Evolutionary conservation across 2,797 vertebrate genomes (phyloP), one percentile per base, ranked within the genome.

Genomic region (Phrynocephalus forsythii): DNA sequence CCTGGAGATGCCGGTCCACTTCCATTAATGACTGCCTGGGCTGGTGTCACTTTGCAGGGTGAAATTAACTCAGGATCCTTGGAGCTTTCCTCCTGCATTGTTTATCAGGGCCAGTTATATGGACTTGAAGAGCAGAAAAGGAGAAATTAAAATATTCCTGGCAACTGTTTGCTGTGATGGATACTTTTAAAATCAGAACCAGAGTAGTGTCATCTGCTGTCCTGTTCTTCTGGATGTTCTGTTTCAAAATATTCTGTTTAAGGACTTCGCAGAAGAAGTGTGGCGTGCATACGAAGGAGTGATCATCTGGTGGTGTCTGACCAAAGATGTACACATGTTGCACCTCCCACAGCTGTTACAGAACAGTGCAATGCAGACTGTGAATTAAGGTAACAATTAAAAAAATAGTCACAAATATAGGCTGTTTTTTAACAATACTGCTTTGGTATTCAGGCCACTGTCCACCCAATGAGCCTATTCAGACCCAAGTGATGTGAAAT

Each of bases 321-420:
- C 88, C 98, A 98, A 92, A 98, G 97, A 91, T 99, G 98, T 97
- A 98, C 98, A 87, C 95, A 96, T 92, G 92, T 96, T 92, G 95
- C 98, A 78, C 94, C 94, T 33, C 97, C 97, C 1, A 91, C 94
- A 66, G 90, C 94, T 88, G 92, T 96, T 60, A 96, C 94, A 16
- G 98, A 99, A 94, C 95, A 96, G 48, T 99, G 99, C 95, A 98
- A 98, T 91, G 93, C 93, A 4, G 97, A 99, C 84, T 99, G 99
- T 96, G 98, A 99, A 95, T 96, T 99, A 95, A 98, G 99, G 99
- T 99, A 96, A 95, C 91, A 38, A 84, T 6, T 5, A 67, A 38
- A 86, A 80, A 69, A 0, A 0, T 85, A 88, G 18, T 38, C 76
- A 71, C 33, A 28, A 85, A 33, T n/a, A 69, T n/a, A 69, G 26